Percentiles rank a stretch among this genome's conserved stretches.
Conservation (phyloP, 1,140 invertebrate species). For the Hyphantria cunea region DNA sequence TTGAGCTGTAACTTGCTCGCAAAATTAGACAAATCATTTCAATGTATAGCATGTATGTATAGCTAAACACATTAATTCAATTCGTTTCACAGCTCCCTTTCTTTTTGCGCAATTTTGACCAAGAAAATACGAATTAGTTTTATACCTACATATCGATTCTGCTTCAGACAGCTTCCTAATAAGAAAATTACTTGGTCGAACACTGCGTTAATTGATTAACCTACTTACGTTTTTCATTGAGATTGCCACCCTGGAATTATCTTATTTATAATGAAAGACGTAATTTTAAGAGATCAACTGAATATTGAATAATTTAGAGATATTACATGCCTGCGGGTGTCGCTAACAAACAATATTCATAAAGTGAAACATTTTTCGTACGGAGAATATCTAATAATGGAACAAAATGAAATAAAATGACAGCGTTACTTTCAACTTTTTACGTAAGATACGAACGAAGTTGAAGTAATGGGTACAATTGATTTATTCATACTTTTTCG, state of each 20-base stretch:
- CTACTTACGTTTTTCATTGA: background rate
- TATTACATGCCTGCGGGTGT: slow-evolving; percentile 1
- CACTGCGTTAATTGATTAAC: slow-evolving; percentile 17
- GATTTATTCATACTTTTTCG: no score
- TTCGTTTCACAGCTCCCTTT: no score
- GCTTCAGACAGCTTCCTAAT: background rate
- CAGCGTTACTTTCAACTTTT: no score
- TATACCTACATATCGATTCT: background rate
- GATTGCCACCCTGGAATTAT: slow-evolving; percentile 7
- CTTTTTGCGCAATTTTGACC: background rate
- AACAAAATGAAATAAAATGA: background rate
- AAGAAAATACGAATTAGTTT: background rate
- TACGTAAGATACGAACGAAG: no score
- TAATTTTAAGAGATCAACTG: slow-evolving; percentile 15
- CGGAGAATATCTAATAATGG: slow-evolving; percentile 3
- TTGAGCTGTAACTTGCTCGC: no score
- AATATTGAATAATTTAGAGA: background rate
- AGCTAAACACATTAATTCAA: no score
- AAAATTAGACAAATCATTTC: no score
- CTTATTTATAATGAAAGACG: slow-evolving; percentile 17
- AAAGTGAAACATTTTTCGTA: slow-evolving; percentile 15
- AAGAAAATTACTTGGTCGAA: background rate
- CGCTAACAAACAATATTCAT: slow-evolving; percentile 3
- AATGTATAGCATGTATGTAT: no score
- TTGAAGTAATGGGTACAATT: no score